A percentile compares a stretch with the other conserved stretches of the same genome.
Evolutionary conservation across 2,888 invertebrate genomes (phyloP).

Genomic region (Chalcis sispes): DNA sequence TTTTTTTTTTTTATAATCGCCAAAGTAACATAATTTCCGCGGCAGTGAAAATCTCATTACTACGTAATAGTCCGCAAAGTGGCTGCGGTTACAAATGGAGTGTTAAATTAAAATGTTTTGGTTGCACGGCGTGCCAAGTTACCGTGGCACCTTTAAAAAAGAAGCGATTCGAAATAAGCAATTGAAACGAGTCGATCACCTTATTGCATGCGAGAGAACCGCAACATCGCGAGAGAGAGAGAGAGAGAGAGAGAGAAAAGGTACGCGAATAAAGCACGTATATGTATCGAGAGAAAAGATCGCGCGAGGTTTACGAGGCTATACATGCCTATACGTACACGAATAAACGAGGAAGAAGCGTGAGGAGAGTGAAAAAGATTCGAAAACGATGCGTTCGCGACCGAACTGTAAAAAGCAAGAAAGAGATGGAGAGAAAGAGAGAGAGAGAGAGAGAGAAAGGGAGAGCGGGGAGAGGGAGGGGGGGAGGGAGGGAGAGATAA

Average conservation of each 20-base stretch:
- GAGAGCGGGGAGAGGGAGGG: neutral
- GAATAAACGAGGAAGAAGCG: conserved; percentile 51
- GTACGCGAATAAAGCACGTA: conserved; percentile 1
- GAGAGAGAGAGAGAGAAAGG: conserved; percentile 2
- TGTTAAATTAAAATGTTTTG: conserved; percentile 55
- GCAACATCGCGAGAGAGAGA: neutral
- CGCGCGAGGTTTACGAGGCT: conserved; percentile 40
- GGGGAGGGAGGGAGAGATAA: conserved; percentile 66
- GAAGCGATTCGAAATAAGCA: conserved; percentile 30
- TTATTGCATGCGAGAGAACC: neutral
- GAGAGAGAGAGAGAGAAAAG: neutral
- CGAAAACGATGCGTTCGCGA: conserved; percentile 26
- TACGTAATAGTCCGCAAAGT: conserved; percentile 35
- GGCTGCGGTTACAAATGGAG: conserved; percentile 39
- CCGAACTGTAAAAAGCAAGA: neutral
- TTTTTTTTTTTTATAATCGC: no score
- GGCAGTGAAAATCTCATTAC: conserved; percentile 13
- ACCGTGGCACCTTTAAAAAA: conserved; percentile 8
- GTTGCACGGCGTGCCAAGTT: neutral
- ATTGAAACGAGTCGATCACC: conserved; percentile 42
- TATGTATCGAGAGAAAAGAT: conserved; percentile 15
- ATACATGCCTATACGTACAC: no score
- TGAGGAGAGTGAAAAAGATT: conserved; percentile 32
- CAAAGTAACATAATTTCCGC: no score
- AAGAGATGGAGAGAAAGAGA: conserved; percentile 24